phyloP scores from a whole-genome alignment of 2,888 invertebrate genomes.

The Parthenolecanium corni region DNA sequence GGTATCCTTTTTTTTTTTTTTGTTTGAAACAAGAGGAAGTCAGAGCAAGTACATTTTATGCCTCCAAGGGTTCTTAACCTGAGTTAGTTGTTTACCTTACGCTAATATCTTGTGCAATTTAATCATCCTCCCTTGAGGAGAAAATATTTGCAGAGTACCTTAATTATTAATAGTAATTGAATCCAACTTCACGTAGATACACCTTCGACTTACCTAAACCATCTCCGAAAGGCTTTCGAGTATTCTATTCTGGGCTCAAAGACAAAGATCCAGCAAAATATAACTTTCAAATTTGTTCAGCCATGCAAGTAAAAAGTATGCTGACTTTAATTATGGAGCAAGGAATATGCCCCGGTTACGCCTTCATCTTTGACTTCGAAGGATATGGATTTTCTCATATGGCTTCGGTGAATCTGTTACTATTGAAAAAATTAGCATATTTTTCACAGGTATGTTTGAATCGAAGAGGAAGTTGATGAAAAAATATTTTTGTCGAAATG shows the following conservation, averaged over 20 bases:
- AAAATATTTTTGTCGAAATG: too few species aligned
- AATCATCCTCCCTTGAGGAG: too few species aligned
- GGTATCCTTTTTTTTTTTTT: too few species aligned
- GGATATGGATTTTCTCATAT: constrained; percentile 32
- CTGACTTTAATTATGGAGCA: constrained; percentile 30
- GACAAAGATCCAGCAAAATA: constrained; percentile 30
- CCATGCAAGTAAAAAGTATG: constrained; percentile 31
- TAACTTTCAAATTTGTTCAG: constrained; percentile 29
- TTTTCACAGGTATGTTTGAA: constrained; percentile 33
- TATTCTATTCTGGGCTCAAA: constrained; percentile 32
- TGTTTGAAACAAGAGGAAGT: too few species aligned
- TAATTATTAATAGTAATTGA: too few species aligned
- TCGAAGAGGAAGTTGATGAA: too few species aligned
- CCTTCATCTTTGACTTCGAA: constrained; percentile 32
- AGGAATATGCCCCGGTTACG: constrained; percentile 32
- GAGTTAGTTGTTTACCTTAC: too few species aligned
- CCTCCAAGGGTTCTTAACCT: too few species aligned
- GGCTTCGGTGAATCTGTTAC: constrained; percentile 30
- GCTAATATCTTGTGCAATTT: too few species aligned
- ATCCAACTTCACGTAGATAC: constrained; percentile 28
- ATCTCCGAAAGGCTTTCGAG: constrained; percentile 31
- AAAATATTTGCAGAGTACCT: too few species aligned
- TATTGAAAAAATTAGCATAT: constrained; percentile 30
- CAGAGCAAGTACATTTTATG: too few species aligned
- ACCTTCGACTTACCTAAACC: constrained; percentile 30